These are phyloP conservation scores for Berghia stephanieae DNA, from an alignment of 1,140 invertebrate genomes.

Conservation along the genomic window DNA sequence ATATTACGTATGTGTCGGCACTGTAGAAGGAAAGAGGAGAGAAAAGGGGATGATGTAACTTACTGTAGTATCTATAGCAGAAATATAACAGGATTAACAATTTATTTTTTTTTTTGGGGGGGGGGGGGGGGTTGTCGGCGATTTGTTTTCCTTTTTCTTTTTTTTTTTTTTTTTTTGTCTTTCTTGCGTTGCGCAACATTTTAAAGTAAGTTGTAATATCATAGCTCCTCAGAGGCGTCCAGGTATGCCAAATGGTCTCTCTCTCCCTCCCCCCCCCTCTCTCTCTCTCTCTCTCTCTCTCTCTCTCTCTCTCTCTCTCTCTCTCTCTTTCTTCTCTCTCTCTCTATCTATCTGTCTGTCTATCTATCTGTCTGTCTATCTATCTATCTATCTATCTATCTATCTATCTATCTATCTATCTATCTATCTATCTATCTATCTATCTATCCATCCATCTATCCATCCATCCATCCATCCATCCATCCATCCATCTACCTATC, in stretches of 20 bases:
- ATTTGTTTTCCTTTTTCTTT: too few relatives aligned
- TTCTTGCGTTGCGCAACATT: background rate
- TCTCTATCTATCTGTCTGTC: background rate
- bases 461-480: background rate
- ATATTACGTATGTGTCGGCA: too few relatives aligned
- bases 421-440: background rate
- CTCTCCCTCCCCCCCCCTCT: constrained; percentile 15
- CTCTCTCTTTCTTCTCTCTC: background rate
- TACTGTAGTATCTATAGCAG: too few relatives aligned
- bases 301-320: constrained; percentile 5
- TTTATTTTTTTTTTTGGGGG: too few relatives aligned
- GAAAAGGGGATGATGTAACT: too few relatives aligned
- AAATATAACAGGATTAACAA: too few relatives aligned
- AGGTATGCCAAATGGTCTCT: background rate
- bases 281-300: constrained; percentile 20
- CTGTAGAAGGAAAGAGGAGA: too few relatives aligned
- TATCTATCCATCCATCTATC: background rate
- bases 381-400: background rate
- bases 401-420: background rate
- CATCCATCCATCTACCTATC: background rate
- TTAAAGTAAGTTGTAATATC: background rate
- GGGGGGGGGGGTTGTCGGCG: too few relatives aligned
- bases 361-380: background rate
- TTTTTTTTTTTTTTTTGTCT: background rate
- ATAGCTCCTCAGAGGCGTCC: background rate